A percentile compares a stretch with the other conserved stretches of the same genome.
Conservation (phyloP, 2,797 vertebrate species). For the Parauchenoglanis punctatus region DNA sequence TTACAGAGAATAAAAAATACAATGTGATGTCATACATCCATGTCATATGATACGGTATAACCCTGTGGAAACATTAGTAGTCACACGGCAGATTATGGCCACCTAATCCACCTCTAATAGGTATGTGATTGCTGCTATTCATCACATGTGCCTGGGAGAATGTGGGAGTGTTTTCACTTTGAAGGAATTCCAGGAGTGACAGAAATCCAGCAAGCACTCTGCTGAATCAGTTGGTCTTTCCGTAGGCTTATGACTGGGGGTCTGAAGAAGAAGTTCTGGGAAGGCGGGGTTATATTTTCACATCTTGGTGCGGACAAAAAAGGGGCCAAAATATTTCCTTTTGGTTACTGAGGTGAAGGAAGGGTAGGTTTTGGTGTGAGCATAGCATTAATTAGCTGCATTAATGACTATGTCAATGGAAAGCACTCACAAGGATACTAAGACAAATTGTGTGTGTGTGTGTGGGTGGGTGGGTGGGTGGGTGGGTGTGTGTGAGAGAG, state of each 20-base stretch:
- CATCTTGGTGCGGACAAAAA: not conserved
- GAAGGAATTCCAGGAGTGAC: constrained; percentile 3
- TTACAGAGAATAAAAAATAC: not conserved
- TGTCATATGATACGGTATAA: not conserved
- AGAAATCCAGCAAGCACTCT: not conserved
- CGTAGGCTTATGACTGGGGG: not conserved
- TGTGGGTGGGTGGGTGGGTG: not conserved
- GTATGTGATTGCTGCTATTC: constrained; percentile 11
- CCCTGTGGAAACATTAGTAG: not conserved
- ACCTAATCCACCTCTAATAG: constrained; percentile 17
- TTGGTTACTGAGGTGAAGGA: not conserved
- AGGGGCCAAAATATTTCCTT: not conserved
- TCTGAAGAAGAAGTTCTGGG: not conserved
- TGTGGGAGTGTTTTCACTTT: not conserved
- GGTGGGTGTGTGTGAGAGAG: not conserved
- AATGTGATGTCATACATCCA: too few species aligned
- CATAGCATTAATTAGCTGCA: not conserved
- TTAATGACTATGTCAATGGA: not conserved
- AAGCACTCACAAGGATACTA: too few species aligned
- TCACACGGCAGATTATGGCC: constrained; percentile 5
- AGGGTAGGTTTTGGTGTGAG: not conserved
- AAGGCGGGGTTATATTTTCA: not conserved
- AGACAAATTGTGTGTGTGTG: too few species aligned
- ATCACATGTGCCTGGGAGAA: constrained; percentile 29
- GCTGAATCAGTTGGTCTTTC: constrained; percentile 11